Evolutionary conservation across 2,888 invertebrate species (phyloP).

Genomic region (Notodonta dromedarius): DNA sequence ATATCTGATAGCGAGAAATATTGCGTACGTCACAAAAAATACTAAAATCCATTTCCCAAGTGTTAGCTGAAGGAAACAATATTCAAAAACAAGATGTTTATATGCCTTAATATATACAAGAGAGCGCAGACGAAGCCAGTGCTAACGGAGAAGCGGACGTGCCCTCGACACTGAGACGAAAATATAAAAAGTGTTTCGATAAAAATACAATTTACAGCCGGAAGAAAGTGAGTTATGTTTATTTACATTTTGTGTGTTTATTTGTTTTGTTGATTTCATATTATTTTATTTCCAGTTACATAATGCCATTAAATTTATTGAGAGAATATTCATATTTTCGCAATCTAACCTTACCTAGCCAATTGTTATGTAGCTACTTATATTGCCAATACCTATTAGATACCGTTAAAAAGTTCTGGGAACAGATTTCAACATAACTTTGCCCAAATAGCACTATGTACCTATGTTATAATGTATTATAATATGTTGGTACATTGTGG

Average conservation of each 20-base stretch:
- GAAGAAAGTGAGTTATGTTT: constrained; percentile 24
- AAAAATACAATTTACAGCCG: constrained; percentile 6
- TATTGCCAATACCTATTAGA: no score
- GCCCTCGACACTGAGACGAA: constrained; percentile 16
- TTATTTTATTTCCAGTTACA: no score
- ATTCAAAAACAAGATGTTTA: constrained; percentile 33
- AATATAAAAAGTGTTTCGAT: constrained; percentile 12
- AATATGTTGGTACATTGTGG: no score
- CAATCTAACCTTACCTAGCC: no score
- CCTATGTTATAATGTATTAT: no score
- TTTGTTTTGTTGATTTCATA: background rate
- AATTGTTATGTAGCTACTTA: no score
- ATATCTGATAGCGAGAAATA: background rate
- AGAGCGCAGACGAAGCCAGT: constrained; percentile 36
- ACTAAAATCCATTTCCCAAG: constrained; percentile 20
- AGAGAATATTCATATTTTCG: no score
- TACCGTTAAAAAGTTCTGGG: no score
- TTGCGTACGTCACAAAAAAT: constrained; percentile 1
- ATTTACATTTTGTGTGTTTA: constrained; percentile 5
- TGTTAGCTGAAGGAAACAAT: constrained; percentile 29
- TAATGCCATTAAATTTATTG: no score
- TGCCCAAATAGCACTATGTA: no score
- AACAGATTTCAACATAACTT: no score
- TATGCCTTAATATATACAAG: constrained; percentile 33
- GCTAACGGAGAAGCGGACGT: constrained; percentile 38